A percentile compares a stretch with the other conserved stretches of the same genome.
phyloP scores from a whole-genome alignment of 1,140 invertebrate species.

The Drosophila serrata region DNA sequence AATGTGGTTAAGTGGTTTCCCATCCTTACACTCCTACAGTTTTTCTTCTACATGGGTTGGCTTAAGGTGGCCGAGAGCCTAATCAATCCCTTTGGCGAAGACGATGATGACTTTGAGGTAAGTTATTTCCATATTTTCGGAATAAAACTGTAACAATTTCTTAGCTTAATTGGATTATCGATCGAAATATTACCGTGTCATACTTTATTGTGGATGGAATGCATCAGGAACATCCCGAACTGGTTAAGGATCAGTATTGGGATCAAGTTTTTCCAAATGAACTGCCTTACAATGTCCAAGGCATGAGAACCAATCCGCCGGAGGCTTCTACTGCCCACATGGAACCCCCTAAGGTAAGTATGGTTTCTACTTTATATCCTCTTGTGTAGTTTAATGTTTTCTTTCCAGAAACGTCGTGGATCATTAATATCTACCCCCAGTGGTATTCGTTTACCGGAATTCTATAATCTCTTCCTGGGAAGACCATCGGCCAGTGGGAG shows the following conservation, averaged over 20 bases:
- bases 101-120: conserved; percentile 90
- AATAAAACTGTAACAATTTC: neutral
- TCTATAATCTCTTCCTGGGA: neutral
- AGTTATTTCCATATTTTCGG: neutral
- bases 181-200: conserved; percentile 93
- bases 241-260: conserved; percentile 95
- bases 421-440: neutral
- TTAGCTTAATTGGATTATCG: conserved; percentile 95
- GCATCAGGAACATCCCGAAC: conserved; percentile 95
- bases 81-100: conserved; percentile 95
- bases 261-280: conserved; percentile 94
- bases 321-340: conserved; percentile 93
- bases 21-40: conserved; percentile 92
- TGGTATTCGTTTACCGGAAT: neutral
- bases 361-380: too few relatives aligned
- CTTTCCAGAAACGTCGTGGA: neutral
- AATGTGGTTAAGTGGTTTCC: conserved; percentile 92
- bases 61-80: conserved; percentile 93
- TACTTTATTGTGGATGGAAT: conserved; percentile 97
- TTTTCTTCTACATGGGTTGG: conserved; percentile 96
- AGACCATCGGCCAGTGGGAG: conserved; percentile 3
- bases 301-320: conserved; percentile 90
- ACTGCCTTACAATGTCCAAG: conserved; percentile 92
- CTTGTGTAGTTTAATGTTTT: neutral
- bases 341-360: conserved; percentile 73